Base-by-base conservation (phyloP, 2,888 invertebrate species). In the Thumatha senex region DNA sequence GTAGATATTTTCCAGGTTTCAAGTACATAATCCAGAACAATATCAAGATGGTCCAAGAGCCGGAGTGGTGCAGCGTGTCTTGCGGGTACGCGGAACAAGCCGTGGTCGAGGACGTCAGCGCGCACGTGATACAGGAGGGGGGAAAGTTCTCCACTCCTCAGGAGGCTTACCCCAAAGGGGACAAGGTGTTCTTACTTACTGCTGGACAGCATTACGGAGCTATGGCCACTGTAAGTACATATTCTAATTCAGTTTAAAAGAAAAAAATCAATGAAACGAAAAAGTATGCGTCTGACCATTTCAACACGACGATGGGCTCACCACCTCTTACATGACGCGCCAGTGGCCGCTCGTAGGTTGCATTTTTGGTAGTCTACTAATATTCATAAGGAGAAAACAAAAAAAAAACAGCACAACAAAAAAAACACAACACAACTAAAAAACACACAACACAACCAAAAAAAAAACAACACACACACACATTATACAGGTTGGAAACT, bases 141-240 rank as follows among this genome's bases (percentile, higher is more conserved):
- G 72, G 71, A 14, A 58, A 62, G 44, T 84, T 68, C 68, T 71
- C 72, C 40, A 77, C 86, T 8, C 82, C 84, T 7, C 76, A 77
- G 48, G 84, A 71, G 51, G 92, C 97, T 0, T 98, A 96, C 74
- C 93, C 95, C 0, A 80, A 91, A 0, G 94, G 94, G 0, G 93
- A 93, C 46, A 72, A 75, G 1, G 95, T 97, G 64, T 98, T 98
- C 79, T 62, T 92, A 30, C 93, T 97, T 82, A 92, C 98, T 0
- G 94, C 94, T 7, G 94, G 94, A 61, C 96, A 95, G 7, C 95
- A 96, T 82, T 98, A 97, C 77, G 98, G 98, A 0, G 93, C 94
- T 41, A 90, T 94, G 78, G 98, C 96, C 42, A 93, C 94, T 72
- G 97, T 97, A 0, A 75, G 90, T 76, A 9, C 5, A 3, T 24